Evolutionary conservation across 2,113 vertebrate species (phyloP), one percentile per base, ranked within the genome.

Genomic region (human (Homo sapiens)): DNA sequence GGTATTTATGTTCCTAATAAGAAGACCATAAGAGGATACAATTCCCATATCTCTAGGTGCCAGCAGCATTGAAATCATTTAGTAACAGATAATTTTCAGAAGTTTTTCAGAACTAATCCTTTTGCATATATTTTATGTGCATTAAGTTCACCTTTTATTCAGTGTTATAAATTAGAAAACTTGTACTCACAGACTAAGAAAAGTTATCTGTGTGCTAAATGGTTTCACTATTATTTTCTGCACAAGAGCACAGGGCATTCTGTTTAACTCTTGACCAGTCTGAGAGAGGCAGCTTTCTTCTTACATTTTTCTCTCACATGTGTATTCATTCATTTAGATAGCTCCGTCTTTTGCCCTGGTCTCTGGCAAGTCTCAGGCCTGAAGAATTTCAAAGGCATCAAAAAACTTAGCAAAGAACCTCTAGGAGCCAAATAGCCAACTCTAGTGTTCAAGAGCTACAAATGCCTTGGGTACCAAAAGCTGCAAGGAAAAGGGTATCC

Each of bases 111-210:
- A 93, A 86, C 52, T 48, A 96, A 52, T 43, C 32, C 9, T 90
- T 93, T 92, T 57, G 32, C 25, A 92, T 59, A 18, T 38, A 48
- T 91, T 93, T 98, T 73, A 73, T 57, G 12, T 81, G 61, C 38
- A 94, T 85, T 91, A 93, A 87, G 45, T 85, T 96, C 45, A 87
- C 61, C 16, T 96, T 92, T 94, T 80, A 50, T 64, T 87, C n/a
- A 82, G 11, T 76, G 14, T 87, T 95, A 80, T 52, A 87, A 88
- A 75, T 96, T 87, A 85, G 23, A 79, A 82, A 66, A 93, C 17
- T 32, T 59, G 72, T 70, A 50, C 12, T 30, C 22, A 84, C 2
- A 9, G n/a, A 83, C n/a, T 8, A 92, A 84, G n/a, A 86, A 48
- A 86, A 90, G 32, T 90, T 89, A 14, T 90, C 70, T 30, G 6